Percentiles rank a stretch among this genome's conserved stretches.
Evolutionary conservation across 2,888 invertebrate genomes (phyloP).

Genomic region (Troglohyphantes excavatus): DNA sequence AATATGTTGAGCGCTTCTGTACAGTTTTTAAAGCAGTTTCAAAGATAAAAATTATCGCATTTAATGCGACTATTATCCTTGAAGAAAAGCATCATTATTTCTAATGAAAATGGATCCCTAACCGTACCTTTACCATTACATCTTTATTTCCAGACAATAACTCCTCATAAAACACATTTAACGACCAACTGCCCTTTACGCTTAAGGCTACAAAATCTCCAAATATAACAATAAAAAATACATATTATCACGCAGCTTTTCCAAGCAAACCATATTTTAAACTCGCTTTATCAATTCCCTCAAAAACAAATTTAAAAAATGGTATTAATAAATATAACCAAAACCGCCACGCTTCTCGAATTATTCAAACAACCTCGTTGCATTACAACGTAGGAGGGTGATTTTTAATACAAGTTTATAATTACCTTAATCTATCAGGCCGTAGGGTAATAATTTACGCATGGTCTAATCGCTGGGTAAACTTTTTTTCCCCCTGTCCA

Average conservation of each 20-base stretch:
- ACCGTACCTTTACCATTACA: neutral
- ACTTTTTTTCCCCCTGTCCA: slow-evolving; percentile 23
- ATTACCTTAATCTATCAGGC: slow-evolving; percentile 72
- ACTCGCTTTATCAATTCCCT: slow-evolving; percentile 45
- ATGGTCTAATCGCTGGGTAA: slow-evolving; percentile 45
- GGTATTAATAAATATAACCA: neutral
- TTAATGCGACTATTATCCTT: no score
- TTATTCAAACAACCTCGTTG: slow-evolving; percentile 53
- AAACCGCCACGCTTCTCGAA: slow-evolving; percentile 20
- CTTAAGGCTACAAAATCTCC: neutral
- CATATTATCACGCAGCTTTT: slow-evolving; percentile 10
- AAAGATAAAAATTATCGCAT: no score
- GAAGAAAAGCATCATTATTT: neutral
- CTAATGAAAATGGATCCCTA: neutral
- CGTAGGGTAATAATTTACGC: slow-evolving; percentile 68
- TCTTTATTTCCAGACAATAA: slow-evolving; percentile 26
- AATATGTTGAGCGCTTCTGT: no score
- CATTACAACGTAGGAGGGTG: slow-evolving; percentile 29
- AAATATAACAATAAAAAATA: slow-evolving; percentile 13
- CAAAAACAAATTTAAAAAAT: slow-evolving; percentile 45
- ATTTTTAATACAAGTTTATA: slow-evolving; percentile 70
- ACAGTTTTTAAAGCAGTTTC: no score
- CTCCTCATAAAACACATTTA: slow-evolving; percentile 12
- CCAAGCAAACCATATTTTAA: slow-evolving; percentile 26
- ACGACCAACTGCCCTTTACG: neutral